These are phyloP conservation scores for Pogonognathellus flavescens DNA, from an alignment of 1,140 invertebrate genomes.

Conservation along the genomic window DNA sequence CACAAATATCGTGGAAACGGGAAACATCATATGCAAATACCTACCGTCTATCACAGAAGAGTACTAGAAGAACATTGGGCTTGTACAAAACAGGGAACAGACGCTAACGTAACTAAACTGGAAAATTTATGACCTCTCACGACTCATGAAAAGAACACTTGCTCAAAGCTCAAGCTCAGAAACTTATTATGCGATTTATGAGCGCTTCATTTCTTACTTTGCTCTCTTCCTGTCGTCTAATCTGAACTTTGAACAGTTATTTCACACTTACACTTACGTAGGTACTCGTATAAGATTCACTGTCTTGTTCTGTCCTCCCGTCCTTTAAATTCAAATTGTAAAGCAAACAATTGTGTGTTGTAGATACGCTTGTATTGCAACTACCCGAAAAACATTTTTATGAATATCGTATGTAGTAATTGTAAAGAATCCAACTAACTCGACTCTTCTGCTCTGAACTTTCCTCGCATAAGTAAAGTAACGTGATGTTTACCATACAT, in stretches of 20 bases:
- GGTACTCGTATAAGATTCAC: neutral
- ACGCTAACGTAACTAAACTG: conserved; percentile 35
- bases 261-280: neutral
- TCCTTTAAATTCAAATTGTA: neutral
- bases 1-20: neutral
- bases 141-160: conserved; percentile 48
- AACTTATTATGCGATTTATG: conserved; percentile 47
- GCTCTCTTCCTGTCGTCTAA: conserved; percentile 30
- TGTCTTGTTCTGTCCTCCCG: neutral
- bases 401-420: neutral
- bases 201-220: conserved; percentile 42
- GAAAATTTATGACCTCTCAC: conserved; percentile 44
- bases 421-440: neutral
- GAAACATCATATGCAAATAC: neutral
- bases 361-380: no score
- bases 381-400: neutral
- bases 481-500: conserved; percentile 23
- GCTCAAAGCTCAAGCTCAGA: conserved; percentile 31
- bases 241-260: conserved; percentile 34
- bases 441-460: neutral
- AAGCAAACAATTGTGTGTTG: neutral
- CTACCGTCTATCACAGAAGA: no score
- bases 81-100: neutral
- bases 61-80: no score
- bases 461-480: neutral